Evolutionary conservation across 1,140 invertebrate species (phyloP).

Genomic region (Amphibalanus amphitrite): DNA sequence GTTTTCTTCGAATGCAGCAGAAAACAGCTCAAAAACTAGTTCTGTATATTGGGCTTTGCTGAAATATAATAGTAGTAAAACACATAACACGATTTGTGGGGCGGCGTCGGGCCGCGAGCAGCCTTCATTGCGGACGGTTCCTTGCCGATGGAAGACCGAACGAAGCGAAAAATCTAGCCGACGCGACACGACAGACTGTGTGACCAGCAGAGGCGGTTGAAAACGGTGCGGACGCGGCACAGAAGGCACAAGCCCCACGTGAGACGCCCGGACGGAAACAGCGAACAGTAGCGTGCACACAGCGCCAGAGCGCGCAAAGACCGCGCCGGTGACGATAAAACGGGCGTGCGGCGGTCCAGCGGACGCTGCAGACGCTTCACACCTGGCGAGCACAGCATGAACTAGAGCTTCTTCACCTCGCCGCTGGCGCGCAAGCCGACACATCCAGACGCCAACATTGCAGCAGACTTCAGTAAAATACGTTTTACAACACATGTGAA

Average conservation of each 20-base stretch:
- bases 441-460: no score
- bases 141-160: no score
- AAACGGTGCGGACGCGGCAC: not conserved
- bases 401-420: no score
- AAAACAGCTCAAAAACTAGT: conserved; percentile 33
- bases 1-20: no score
- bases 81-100: not conserved
- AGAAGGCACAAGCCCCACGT: not conserved
- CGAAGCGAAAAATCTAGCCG: not conserved
- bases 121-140: not conserved
- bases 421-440: no score
- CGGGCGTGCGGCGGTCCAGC: not conserved
- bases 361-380: not conserved
- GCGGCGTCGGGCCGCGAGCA: not conserved
- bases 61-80: not conserved
- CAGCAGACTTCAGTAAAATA: not conserved
- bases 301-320: no score
- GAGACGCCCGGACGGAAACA: not conserved
- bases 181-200: not conserved
- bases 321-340: not conserved
- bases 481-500: not conserved
- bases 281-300: not conserved
- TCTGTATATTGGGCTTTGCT: not conserved
- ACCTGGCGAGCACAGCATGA: no score
- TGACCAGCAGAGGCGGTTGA: not conserved